These are phyloP conservation scores for Trialeurodes vaporariorum DNA, from an alignment of 1,140 invertebrate genomes.

Conservation along the genomic window DNA sequence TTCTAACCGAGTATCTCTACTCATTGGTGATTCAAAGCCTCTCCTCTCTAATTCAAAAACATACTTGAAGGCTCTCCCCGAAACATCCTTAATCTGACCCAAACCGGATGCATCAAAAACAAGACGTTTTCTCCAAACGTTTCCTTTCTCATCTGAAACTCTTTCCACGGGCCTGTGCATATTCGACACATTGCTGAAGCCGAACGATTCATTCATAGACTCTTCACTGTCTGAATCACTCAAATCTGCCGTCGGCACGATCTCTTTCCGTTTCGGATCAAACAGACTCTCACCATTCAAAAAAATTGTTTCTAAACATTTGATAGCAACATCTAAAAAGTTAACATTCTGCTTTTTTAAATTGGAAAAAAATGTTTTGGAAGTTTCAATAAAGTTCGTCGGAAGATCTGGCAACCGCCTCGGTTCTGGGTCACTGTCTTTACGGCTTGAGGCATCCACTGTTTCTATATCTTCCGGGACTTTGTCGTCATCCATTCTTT, in stretches of 20 bases:
- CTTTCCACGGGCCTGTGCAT: neutral
- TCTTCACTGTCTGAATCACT: neutral
- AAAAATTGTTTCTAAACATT: neutral
- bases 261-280: neutral
- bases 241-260: neutral
- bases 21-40: neutral
- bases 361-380: neutral
- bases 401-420: neutral
- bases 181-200: neutral
- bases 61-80: neutral
- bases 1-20: neutral
- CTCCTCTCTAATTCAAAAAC: neutral
- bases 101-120: neutral
- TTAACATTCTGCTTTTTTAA: neutral
- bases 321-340: neutral
- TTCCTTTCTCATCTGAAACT: neutral
- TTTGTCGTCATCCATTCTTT: neutral
- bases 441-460: neutral
- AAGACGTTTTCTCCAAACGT: neutral
- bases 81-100: neutral
- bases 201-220: neutral
- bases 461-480: neutral
- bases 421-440: neutral
- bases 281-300: neutral
- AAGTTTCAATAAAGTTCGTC: neutral